Evolutionary conservation across 2,888 invertebrate genomes (phyloP).

Genomic region (Bedellia somnulentella): DNA sequence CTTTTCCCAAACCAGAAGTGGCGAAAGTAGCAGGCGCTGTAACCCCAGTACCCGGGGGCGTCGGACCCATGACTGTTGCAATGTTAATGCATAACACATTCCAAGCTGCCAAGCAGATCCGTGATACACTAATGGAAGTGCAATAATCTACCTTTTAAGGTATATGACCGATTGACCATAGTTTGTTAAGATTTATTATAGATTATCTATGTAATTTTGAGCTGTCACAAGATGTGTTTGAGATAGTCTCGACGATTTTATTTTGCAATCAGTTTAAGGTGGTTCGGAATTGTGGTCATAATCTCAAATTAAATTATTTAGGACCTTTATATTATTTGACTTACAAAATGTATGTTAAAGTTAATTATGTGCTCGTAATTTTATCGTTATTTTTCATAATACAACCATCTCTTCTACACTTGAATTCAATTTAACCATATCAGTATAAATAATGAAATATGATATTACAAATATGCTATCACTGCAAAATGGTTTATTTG

Average conservation of each 20-base stretch:
- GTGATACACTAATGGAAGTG: slow-evolving; percentile 14
- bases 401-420: too few relatives aligned
- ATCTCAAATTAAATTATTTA: not conserved
- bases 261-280: slow-evolving; percentile 2
- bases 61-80: slow-evolving; percentile 92
- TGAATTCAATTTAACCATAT: too few relatives aligned
- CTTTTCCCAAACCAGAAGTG: slow-evolving; percentile 58
- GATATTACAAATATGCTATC: too few relatives aligned
- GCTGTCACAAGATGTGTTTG: slow-evolving; percentile 11
- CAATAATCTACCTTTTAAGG: slow-evolving; percentile 16
- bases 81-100: slow-evolving; percentile 92
- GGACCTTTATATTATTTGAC: too few relatives aligned
- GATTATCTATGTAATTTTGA: slow-evolving; percentile 8
- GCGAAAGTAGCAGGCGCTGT: slow-evolving; percentile 79
- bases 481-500: too few relatives aligned
- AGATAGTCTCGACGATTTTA: slow-evolving; percentile 8
- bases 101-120: slow-evolving; percentile 64
- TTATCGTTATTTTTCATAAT: too few relatives aligned
- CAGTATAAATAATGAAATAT: too few relatives aligned
- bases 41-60: slow-evolving; percentile 91
- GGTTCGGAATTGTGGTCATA: not conserved
- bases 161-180: too few relatives aligned
- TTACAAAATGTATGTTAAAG: too few relatives aligned
- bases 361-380: too few relatives aligned
- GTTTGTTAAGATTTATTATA: too few relatives aligned